phyloP scores from a whole-genome alignment of 2,113 vertebrate genomes.

The Laticauda laticaudata region DNA sequence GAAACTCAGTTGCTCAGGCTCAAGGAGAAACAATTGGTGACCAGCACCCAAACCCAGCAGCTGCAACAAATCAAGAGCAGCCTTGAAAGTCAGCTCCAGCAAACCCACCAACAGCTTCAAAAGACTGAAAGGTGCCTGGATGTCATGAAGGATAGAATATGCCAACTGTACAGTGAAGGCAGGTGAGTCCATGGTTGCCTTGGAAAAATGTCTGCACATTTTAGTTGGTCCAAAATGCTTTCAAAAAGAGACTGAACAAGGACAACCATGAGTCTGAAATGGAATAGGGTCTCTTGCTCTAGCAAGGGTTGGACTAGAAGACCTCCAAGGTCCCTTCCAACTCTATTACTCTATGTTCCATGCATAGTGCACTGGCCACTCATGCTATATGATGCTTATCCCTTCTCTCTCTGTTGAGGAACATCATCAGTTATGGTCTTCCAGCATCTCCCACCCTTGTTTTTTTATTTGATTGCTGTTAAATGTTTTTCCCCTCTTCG shows the following conservation, averaged over 20 bases:
- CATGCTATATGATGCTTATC: not conserved
- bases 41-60: conserved; percentile 53
- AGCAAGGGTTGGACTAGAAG: not conserved
- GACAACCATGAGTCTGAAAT: not conserved
- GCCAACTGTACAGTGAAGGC: conserved; percentile 37
- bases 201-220: not conserved
- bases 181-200: conserved; percentile 46
- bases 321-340: not conserved
- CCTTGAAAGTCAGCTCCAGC: conserved; percentile 62
- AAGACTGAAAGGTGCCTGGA: conserved; percentile 53
- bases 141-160: not conserved
- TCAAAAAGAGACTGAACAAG: not conserved
- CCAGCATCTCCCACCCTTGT: not conserved
- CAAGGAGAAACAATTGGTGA: conserved; percentile 36
- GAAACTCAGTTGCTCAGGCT: conserved; percentile 64
- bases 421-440: not conserved
- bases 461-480: not conserved
- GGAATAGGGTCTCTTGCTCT: not conserved
- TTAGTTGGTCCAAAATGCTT: not conserved
- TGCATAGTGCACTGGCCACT: not conserved
- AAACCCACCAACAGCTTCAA: conserved; percentile 66
- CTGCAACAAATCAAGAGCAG: conserved; percentile 58
- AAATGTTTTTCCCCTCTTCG: not conserved
- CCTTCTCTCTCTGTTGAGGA: not conserved
- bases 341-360: not conserved